Evolutionary conservation across 1,140 invertebrate genomes (phyloP).

Genomic region (Drosophila bocki): DNA sequence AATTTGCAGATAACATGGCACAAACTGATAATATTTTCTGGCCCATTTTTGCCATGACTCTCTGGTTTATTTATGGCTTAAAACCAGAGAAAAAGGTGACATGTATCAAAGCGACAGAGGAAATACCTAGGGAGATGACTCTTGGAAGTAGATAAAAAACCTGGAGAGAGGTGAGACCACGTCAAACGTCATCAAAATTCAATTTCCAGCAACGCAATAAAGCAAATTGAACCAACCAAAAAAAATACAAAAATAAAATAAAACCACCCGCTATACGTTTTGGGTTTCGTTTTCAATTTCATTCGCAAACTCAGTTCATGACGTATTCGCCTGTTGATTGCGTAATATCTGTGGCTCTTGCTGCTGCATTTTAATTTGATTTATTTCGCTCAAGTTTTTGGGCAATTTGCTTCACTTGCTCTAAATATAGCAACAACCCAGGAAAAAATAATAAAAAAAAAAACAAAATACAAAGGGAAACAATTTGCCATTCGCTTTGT

Average conservation of each 20-base stretch:
- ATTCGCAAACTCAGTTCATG: constrained; percentile 40
- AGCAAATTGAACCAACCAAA: constrained; percentile 9
- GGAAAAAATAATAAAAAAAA: too few relatives aligned
- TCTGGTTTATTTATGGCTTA: constrained; percentile 3
- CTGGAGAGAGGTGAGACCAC: not conserved
- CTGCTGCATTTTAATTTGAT: constrained; percentile 40
- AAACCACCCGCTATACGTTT: constrained; percentile 14
- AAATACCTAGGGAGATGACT: constrained; percentile 17
- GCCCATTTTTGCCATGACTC: not conserved
- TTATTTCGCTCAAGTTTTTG: constrained; percentile 18
- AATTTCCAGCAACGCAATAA: constrained; percentile 25
- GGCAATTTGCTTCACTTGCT: constrained; percentile 14
- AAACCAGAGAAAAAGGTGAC: constrained; percentile 3
- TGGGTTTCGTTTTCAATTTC: constrained; percentile 41
- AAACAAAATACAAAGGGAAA: constrained; percentile 26
- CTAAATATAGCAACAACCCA: constrained; percentile 10
- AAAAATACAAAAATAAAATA: not conserved
- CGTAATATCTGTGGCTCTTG: constrained; percentile 55
- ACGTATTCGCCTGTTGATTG: constrained; percentile 67
- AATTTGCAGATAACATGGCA: not conserved
- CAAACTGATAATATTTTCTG: not conserved
- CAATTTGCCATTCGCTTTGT: constrained; percentile 25
- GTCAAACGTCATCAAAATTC: constrained; percentile 15
- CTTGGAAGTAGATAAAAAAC: constrained; percentile 3
- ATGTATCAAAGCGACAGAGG: constrained; percentile 6